Conservation (phyloP, 2,888 invertebrate species). For the Zeuzera pyrina region DNA sequence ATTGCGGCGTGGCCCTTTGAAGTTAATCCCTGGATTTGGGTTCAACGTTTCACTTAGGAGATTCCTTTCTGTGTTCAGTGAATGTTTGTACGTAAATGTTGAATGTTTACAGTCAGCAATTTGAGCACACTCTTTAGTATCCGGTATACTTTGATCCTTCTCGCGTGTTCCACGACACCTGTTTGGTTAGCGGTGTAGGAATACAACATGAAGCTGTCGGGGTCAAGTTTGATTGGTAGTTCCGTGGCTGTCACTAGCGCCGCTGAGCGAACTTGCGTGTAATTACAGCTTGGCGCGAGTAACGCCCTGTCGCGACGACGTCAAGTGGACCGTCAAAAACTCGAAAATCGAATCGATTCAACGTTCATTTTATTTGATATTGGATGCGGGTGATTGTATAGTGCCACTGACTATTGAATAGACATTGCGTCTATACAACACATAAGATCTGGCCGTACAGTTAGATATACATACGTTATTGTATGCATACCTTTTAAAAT, state of each 20-base stretch:
- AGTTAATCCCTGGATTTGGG: constrained; percentile 61
- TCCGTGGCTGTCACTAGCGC: constrained; percentile 25
- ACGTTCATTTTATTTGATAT: constrained; percentile 15
- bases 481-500: too few relatives aligned
- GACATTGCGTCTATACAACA: too few relatives aligned
- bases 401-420: constrained; percentile 1
- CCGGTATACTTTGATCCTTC: too few relatives aligned
- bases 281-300: constrained; percentile 34
- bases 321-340: constrained; percentile 46
- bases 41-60: constrained; percentile 17
- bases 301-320: constrained; percentile 24
- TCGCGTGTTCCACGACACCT: too few relatives aligned
- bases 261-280: constrained; percentile 29
- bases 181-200: constrained; percentile 8
- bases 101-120: constrained; percentile 33
- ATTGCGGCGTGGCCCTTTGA: constrained; percentile 54
- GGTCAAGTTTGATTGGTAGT: constrained; percentile 22
- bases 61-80: constrained; percentile 17
- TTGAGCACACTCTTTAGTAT: constrained; percentile 29
- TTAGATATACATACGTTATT: too few relatives aligned
- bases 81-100: constrained; percentile 28
- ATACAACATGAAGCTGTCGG: constrained; percentile 8
- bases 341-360: constrained; percentile 40
- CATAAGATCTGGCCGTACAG: too few relatives aligned
- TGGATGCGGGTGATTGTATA: constrained; percentile 7